These are phyloP conservation scores for Acanthoscelides obtectus DNA, from an alignment of 2,888 invertebrate genomes.

Conservation along the genomic window DNA sequence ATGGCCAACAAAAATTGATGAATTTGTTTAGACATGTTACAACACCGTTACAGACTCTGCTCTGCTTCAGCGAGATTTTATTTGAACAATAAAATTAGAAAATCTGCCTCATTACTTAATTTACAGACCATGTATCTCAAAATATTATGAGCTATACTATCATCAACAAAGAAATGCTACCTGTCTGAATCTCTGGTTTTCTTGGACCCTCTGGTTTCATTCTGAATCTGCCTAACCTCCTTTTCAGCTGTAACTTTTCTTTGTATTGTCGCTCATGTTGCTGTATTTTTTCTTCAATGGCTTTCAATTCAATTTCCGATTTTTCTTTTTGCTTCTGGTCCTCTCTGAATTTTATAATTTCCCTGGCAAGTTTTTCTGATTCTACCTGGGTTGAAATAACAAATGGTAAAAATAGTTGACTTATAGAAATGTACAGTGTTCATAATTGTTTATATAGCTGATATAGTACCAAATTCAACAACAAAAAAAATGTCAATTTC, in stretches of 20 bases:
- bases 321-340: slow-evolving; percentile 58
- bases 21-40: too few species aligned
- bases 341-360: slow-evolving; percentile 47
- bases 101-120: too few species aligned
- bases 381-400: slow-evolving; percentile 62
- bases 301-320: slow-evolving; percentile 56
- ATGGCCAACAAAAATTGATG: background rate
- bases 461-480: too few species aligned
- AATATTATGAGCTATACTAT: too few species aligned
- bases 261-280: slow-evolving; percentile 63
- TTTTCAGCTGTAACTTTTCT: slow-evolving; percentile 56
- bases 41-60: too few species aligned
- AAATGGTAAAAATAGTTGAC: too few species aligned
- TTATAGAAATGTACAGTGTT: too few species aligned
- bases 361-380: slow-evolving; percentile 39
- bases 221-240: slow-evolving; percentile 58
- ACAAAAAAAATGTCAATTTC: too few species aligned
- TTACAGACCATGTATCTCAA: too few species aligned
- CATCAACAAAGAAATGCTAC: slow-evolving; percentile 22
- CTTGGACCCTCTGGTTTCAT: slow-evolving; percentile 56
- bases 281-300: slow-evolving; percentile 61
- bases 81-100: too few species aligned
- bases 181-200: slow-evolving; percentile 49
- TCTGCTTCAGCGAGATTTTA: too few species aligned
- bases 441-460: too few species aligned